phyloP scores from a whole-genome alignment of 2,113 vertebrate species.

The Zosterops borbonicus region DNA sequence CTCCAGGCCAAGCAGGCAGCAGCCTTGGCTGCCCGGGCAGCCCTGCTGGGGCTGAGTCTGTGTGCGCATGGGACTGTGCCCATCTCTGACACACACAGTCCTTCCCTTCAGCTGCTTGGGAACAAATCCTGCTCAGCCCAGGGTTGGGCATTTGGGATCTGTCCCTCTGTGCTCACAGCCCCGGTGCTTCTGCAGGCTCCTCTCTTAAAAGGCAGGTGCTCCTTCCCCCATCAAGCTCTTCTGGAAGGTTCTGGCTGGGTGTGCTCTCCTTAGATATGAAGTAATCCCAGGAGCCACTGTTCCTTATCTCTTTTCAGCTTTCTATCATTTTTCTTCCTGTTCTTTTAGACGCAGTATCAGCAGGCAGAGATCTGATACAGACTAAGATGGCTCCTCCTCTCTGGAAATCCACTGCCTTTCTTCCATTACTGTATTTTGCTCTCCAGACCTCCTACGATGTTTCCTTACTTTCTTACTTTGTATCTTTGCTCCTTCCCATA shows the following conservation, averaged over 20 bases:
- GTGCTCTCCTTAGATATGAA: background rate
- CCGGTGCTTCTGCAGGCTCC: background rate
- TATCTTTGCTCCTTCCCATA: background rate
- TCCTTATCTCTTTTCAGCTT: background rate
- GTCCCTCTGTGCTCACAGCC: background rate
- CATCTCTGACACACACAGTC: background rate
- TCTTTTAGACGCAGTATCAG: background rate
- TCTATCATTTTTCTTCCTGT: background rate
- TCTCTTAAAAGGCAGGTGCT: background rate
- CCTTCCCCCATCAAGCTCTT: background rate
- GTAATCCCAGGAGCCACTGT: background rate
- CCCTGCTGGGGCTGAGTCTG: background rate
- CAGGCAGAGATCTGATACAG: background rate
- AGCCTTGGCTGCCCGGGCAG: background rate
- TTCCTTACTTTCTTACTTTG: background rate
- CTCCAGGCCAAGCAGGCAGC: background rate
- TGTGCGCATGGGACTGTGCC: fast-evolving
- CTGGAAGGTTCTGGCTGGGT: background rate
- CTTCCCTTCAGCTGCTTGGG: background rate
- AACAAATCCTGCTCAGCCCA: background rate
- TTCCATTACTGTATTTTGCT: background rate
- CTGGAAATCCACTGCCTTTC: background rate
- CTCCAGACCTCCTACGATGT: background rate
- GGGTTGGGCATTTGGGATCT: fast-evolving
- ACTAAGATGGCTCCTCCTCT: background rate